Conservation (phyloP, 2,797 vertebrate species). For the Denticeps clupeoides region DNA sequence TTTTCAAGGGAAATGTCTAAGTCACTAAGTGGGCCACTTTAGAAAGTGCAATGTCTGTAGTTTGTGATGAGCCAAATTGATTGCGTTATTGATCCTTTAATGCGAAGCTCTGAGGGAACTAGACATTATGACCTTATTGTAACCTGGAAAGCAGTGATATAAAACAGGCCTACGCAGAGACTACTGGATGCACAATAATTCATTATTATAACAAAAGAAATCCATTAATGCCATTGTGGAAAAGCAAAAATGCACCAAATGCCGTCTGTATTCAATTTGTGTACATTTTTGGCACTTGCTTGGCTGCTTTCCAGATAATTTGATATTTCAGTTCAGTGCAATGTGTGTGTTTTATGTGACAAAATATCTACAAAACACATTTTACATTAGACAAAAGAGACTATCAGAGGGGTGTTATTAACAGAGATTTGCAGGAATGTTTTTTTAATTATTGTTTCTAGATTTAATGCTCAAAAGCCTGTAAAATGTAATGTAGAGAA, state of each 20-base stretch:
- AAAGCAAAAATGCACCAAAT: constrained; percentile 4
- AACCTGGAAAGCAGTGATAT: constrained; percentile 14
- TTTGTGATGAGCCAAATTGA: constrained; percentile 56
- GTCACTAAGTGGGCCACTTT: constrained; percentile 41
- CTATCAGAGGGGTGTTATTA: too few relatives aligned
- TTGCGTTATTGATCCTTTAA: constrained; percentile 59
- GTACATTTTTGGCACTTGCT: constrained; percentile 40
- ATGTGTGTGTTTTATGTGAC: background rate
- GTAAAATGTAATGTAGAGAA: too few relatives aligned
- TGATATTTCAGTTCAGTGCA: constrained; percentile 65
- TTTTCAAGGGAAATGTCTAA: too few relatives aligned
- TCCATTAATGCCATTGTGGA: constrained; percentile 61
- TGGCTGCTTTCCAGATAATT: constrained; percentile 72
- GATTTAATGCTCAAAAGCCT: too few relatives aligned
- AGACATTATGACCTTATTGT: constrained; percentile 10
- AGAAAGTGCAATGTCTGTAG: constrained; percentile 57
- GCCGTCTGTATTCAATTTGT: constrained; percentile 2
- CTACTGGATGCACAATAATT: constrained; percentile 62
- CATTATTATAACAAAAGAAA: constrained; percentile 72
- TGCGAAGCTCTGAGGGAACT: constrained; percentile 32
- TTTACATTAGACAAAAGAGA: too few relatives aligned
- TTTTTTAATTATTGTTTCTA: too few relatives aligned
- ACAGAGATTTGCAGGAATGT: too few relatives aligned
- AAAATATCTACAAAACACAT: too few relatives aligned
- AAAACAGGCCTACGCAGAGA: constrained; percentile 12